Percentiles rank a stretch among this genome's conserved stretches.
Evolutionary conservation across 2,113 vertebrate genomes (phyloP).

Genomic region (Pleuronectes platessa): DNA sequence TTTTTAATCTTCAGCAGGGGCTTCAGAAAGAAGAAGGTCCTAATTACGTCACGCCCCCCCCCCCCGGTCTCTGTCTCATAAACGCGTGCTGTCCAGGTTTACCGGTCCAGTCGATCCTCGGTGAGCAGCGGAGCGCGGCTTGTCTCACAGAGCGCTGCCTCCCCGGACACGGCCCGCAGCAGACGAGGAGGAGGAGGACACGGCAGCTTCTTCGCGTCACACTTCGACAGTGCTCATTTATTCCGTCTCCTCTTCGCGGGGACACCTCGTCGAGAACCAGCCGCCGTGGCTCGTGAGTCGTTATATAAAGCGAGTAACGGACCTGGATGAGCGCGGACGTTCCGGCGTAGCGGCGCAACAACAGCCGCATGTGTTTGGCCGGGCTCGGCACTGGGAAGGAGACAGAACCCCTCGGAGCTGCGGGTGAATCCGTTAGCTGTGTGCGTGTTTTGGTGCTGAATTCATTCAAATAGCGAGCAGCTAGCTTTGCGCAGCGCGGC

Average conservation of each 20-base stretch:
- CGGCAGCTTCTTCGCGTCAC: background rate
- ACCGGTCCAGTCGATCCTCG: constrained; percentile 35
- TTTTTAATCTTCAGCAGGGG: constrained; percentile 34
- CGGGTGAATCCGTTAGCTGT: background rate
- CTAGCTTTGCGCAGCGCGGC: background rate
- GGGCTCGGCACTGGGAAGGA: constrained; percentile 6
- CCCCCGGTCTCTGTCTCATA: background rate
- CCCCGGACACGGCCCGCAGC: background rate
- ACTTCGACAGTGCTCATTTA: background rate
- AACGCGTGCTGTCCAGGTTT: constrained; percentile 35
- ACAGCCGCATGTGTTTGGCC: constrained; percentile 33
- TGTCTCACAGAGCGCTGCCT: constrained; percentile 30
- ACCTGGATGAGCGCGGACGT: constrained; percentile 44
- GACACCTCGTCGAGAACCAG: constrained; percentile 6
- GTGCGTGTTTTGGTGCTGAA: background rate
- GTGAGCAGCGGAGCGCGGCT: constrained; percentile 37
- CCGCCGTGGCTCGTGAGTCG: constrained; percentile 15
- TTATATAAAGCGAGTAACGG: constrained; percentile 71
- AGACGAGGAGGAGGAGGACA: background rate
- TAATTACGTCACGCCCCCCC: constrained; percentile 65
- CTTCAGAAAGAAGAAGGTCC: constrained; percentile 53
- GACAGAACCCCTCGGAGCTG: background rate
- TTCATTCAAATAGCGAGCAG: constrained; percentile 15
- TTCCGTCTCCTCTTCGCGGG: background rate
- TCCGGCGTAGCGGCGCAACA: constrained; percentile 34